Evolutionary conservation across 2,888 invertebrate species (phyloP).

Genomic region (Stegophylla sp.): DNA sequence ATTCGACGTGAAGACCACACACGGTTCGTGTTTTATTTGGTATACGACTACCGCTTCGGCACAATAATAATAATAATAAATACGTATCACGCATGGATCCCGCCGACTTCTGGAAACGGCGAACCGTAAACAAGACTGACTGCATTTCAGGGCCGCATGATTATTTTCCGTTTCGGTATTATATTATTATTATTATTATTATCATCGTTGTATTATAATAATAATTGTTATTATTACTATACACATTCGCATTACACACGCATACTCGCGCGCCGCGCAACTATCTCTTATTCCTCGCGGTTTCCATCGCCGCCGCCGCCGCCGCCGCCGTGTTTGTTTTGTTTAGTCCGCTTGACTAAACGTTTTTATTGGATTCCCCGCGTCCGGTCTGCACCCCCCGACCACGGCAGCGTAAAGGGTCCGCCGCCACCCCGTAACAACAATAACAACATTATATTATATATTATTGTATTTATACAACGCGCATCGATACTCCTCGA

Average conservation of each 20-base stretch:
- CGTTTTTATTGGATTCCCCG: constrained; percentile 54
- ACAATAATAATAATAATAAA: too few relatives aligned
- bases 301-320: background rate
- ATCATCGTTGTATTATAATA: background rate
- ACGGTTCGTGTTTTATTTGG: background rate
- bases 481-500: background rate
- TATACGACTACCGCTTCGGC: too few relatives aligned
- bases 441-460: constrained; percentile 6
- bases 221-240: constrained; percentile 5
- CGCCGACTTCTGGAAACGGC: constrained; percentile 27
- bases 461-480: background rate
- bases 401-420: background rate
- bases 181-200: constrained; percentile 9
- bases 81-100: background rate
- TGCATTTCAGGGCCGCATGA: background rate
- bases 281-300: background rate
- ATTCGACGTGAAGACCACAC: background rate
- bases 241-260: background rate
- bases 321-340: constrained; percentile 50
- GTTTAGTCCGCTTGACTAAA: constrained; percentile 57
- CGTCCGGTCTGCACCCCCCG: background rate
- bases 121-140: constrained; percentile 34
- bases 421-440: constrained; percentile 35
- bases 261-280: background rate
- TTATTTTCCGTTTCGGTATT: constrained; percentile 5